phyloP scores from a whole-genome alignment of 2,888 invertebrate species.

The Dolomedes plantarius region DNA sequence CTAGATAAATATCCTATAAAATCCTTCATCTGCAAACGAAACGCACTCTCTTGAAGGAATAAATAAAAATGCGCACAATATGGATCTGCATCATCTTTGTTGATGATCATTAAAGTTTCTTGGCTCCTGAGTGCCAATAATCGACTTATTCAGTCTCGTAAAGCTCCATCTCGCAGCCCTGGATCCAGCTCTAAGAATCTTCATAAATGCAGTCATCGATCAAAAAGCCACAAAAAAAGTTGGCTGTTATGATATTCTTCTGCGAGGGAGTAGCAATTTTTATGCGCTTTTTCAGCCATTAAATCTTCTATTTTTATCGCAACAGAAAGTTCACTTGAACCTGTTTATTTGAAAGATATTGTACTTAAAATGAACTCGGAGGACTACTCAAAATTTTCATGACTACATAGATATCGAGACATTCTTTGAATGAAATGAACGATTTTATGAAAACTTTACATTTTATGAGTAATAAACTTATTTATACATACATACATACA shows the following conservation, averaged over 20 bases:
- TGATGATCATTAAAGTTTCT: slow-evolving; percentile 61
- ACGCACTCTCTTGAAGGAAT: background rate
- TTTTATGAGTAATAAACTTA: no score
- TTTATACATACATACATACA: no score
- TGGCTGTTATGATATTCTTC: slow-evolving; percentile 20
- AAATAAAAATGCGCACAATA: slow-evolving; percentile 29
- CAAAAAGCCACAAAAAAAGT: slow-evolving; percentile 31
- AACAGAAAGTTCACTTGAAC: background rate
- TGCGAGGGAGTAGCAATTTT: slow-evolving; percentile 33
- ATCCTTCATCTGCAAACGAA: slow-evolving; percentile 21
- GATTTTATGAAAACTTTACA: no score
- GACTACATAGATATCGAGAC: no score
- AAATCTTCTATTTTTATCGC: slow-evolving; percentile 13
- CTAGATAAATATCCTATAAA: slow-evolving; percentile 40
- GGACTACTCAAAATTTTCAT: no score
- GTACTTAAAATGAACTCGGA: no score
- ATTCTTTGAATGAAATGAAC: no score
- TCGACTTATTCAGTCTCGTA: slow-evolving; percentile 57
- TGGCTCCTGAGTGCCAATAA: slow-evolving; percentile 57
- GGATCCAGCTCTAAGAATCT: slow-evolving; percentile 34
- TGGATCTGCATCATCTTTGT: slow-evolving; percentile 28
- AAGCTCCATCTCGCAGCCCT: slow-evolving; percentile 37
- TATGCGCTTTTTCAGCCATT: slow-evolving; percentile 55
- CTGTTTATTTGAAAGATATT: background rate
- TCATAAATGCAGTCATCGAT: slow-evolving; percentile 64